A percentile compares a stretch with the other conserved stretches of the same genome.
Conservation (phyloP, 2,888 invertebrate genomes). For the Morinoia aosen region DNA sequence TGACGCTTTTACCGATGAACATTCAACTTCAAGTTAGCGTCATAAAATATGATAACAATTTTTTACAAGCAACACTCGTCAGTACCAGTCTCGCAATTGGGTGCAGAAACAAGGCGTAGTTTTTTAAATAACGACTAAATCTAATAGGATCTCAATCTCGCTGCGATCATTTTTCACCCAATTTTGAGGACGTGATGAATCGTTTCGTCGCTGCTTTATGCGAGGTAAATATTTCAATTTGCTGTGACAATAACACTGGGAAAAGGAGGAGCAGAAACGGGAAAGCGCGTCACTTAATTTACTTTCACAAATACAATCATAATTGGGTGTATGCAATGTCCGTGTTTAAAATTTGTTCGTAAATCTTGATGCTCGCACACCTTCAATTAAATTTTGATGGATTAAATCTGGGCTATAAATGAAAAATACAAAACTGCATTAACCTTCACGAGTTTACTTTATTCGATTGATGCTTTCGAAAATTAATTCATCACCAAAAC, state of each 20-base stretch:
- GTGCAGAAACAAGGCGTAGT: not conserved
- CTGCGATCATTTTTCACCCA: not conserved
- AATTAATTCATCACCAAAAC: not conserved
- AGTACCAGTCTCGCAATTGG: not conserved
- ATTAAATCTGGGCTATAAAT: not conserved
- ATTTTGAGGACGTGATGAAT: not conserved
- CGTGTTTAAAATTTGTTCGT: not conserved
- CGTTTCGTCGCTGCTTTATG: not conserved
- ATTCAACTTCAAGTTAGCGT: not conserved
- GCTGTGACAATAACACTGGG: not conserved
- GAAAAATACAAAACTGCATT: not conserved
- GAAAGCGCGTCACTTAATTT: not conserved
- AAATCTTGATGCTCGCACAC: not conserved
- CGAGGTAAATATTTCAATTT: not conserved
- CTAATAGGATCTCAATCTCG: conserved; percentile 10
- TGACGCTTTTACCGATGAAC: not conserved
- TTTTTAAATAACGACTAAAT: not conserved
- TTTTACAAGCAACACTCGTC: not conserved
- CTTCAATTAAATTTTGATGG: not conserved
- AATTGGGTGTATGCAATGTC: not conserved
- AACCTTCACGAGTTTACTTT: not conserved
- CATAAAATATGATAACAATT: not conserved
- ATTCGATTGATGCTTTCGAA: not conserved
- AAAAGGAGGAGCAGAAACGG: not conserved
- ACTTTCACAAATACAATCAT: not conserved